These are phyloP conservation scores for Geotrypetes seraphini DNA, from an alignment of 2,797 vertebrate genomes.

Conservation along the genomic window DNA sequence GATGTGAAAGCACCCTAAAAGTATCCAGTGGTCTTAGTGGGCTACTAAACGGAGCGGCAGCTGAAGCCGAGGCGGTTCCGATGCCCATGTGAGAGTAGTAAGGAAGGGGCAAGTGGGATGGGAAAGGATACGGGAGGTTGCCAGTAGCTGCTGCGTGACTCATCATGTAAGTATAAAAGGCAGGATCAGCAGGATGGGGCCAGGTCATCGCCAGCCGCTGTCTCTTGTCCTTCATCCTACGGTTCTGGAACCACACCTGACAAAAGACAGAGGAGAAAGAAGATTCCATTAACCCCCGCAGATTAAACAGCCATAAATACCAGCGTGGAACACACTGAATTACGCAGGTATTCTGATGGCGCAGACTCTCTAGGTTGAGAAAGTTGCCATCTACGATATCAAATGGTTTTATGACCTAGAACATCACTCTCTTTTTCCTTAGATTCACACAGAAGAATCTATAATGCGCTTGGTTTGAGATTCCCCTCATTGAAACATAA, in stretches of 20 bases:
- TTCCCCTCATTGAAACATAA: too few relatives aligned
- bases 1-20: constrained; percentile 88
- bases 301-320: too few relatives aligned
- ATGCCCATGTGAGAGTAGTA: constrained; percentile 91
- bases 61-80: constrained; percentile 65
- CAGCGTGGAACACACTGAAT: too few relatives aligned
- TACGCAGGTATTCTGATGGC: too few relatives aligned
- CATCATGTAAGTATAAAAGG: constrained; percentile 98
- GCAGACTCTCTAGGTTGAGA: too few relatives aligned
- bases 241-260: constrained; percentile 99
- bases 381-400: too few relatives aligned
- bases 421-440: too few relatives aligned
- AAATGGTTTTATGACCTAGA: too few relatives aligned
- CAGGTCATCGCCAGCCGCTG: constrained; percentile 96
- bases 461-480: too few relatives aligned
- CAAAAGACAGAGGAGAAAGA: too few relatives aligned
- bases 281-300: too few relatives aligned
- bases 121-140: constrained; percentile 89
- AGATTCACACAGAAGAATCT: too few relatives aligned
- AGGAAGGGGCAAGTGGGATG: constrained; percentile 87
- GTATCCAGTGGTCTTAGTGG: constrained; percentile 88
- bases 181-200: constrained; percentile 94
- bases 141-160: constrained; percentile 93
- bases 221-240: constrained; percentile 96
- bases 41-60: constrained; percentile 72